These are phyloP conservation scores for Acrocephalus scirpaceus DNA, from an alignment of 2,797 vertebrate species.

Conservation along the genomic window DNA sequence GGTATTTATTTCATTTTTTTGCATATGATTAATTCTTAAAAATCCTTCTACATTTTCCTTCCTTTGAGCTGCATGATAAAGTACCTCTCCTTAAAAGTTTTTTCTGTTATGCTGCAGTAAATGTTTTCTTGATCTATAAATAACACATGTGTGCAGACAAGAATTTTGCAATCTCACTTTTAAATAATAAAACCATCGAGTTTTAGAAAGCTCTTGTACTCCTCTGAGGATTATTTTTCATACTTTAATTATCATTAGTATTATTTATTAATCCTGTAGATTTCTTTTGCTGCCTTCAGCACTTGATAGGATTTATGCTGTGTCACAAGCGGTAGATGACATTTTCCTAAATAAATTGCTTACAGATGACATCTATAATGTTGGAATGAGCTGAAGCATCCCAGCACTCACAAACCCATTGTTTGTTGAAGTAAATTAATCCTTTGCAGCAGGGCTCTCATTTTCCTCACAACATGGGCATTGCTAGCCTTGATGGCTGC, in stretches of 20 bases:
- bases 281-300: not conserved
- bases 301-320: not conserved
- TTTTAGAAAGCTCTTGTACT: not conserved
- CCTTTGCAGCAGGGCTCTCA: slow-evolving; percentile 15
- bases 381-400: not conserved
- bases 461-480: slow-evolving; percentile 9
- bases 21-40: not conserved
- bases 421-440: slow-evolving; percentile 40
- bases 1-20: slow-evolving; percentile 77
- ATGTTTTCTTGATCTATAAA: slow-evolving; percentile 20
- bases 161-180: not conserved
- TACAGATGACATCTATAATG: not conserved
- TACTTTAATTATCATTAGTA: not conserved
- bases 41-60: not conserved
- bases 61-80: not conserved
- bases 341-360: not conserved
- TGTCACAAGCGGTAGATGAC: not conserved
- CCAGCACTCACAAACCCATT: not conserved
- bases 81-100: not conserved
- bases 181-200: not conserved
- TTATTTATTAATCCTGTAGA: slow-evolving; percentile 4
- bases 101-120: not conserved
- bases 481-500: not conserved
- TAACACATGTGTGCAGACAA: not conserved
- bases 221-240: not conserved